Evolutionary conservation across 2,113 vertebrate genomes (phyloP).

Genomic region (Zootoca vivipara): DNA sequence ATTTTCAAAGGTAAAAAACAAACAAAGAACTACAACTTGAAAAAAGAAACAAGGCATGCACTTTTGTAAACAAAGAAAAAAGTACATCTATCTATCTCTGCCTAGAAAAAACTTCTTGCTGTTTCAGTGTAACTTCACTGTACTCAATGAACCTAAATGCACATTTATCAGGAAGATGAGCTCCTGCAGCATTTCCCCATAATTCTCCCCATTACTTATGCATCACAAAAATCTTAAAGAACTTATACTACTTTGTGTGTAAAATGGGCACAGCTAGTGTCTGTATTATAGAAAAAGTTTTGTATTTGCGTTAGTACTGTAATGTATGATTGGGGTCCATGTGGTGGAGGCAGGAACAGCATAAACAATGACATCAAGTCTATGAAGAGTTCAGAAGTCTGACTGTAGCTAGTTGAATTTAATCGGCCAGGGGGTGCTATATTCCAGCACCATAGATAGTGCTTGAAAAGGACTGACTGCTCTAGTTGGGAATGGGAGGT

Average conservation of each 20-base stretch:
- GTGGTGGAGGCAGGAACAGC: fast-evolving
- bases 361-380: neutral
- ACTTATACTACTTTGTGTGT: neutral
- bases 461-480: neutral
- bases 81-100: too few relatives aligned
- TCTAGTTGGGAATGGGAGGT: neutral
- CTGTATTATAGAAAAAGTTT: neutral
- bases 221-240: neutral
- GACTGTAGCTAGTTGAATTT: neutral
- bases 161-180: neutral
- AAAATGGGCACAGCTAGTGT: neutral
- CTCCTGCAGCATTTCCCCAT: neutral
- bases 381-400: neutral
- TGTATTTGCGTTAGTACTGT: neutral
- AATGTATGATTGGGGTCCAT: neutral
- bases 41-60: too few relatives aligned
- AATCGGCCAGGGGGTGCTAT: constrained; percentile 33
- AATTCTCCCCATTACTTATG: neutral
- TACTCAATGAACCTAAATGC: neutral
- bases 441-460: neutral
- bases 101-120: neutral
- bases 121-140: neutral
- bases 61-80: too few relatives aligned
- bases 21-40: too few relatives aligned
- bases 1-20: neutral